These are phyloP conservation scores for Botia almorhae DNA, from an alignment of 2,797 vertebrate species.

Conservation along the genomic window DNA sequence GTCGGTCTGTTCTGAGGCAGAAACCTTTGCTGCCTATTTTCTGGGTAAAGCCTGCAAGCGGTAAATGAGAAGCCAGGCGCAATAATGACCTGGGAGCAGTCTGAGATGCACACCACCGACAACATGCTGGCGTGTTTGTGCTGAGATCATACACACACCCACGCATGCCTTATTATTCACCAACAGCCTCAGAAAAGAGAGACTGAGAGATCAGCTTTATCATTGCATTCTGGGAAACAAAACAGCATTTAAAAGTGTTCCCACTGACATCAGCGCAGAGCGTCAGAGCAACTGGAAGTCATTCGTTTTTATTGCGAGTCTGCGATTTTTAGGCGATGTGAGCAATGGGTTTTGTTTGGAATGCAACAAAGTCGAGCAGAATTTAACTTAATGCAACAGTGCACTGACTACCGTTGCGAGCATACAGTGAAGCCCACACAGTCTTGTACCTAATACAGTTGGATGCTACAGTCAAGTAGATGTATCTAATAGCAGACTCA, in stretches of 20 bases:
- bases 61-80: slow-evolving; percentile 65
- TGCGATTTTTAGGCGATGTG: neutral
- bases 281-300: neutral
- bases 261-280: neutral
- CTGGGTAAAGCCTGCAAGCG: slow-evolving; percentile 49
- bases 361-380: neutral
- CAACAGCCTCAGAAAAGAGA: slow-evolving; percentile 38
- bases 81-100: slow-evolving; percentile 66
- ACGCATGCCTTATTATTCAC: slow-evolving; percentile 41
- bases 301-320: neutral
- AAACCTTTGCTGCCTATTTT: slow-evolving; percentile 49
- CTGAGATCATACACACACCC: slow-evolving; percentile 2
- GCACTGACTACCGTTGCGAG: too few species aligned
- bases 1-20: slow-evolving; percentile 43
- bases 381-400: neutral
- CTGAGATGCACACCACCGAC: slow-evolving; percentile 33
- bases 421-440: too few species aligned
- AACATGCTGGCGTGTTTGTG: slow-evolving; percentile 36
- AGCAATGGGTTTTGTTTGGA: neutral
- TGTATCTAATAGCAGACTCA: too few species aligned
- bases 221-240: slow-evolving; percentile 1
- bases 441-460: too few species aligned
- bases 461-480: too few species aligned
- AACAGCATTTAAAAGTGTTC: slow-evolving; percentile 1
- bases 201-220: slow-evolving; percentile 20